Percentiles rank a stretch among this genome's conserved stretches.
These are phyloP conservation scores for Oreonectes daqikongensis DNA, from an alignment of 2,797 vertebrate species.

Conservation along the genomic window DNA sequence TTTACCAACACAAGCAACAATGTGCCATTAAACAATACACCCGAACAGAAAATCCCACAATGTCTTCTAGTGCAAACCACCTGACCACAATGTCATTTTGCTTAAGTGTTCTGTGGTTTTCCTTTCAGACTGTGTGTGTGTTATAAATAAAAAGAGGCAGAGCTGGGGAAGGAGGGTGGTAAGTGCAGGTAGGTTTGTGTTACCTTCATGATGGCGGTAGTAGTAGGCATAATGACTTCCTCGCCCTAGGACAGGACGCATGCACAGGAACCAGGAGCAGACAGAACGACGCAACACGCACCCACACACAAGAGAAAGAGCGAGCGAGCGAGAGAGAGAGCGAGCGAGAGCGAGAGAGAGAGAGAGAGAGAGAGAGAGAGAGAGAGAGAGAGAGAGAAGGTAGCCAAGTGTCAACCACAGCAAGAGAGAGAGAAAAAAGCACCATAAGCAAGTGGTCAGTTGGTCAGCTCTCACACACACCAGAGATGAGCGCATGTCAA, in stretches of 20 bases:
- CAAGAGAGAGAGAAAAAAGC: slow-evolving; percentile 58
- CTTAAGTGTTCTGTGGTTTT: background rate
- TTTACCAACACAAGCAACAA: background rate
- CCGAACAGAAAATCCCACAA: background rate
- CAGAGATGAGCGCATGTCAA: slow-evolving; percentile 23
- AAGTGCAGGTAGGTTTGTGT: slow-evolving; percentile 57
- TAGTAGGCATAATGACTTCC: slow-evolving; percentile 98
- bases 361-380: background rate
- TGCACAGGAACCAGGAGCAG: slow-evolving; percentile 87
- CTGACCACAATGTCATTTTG: slow-evolving; percentile 2
- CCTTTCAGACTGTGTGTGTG: background rate
- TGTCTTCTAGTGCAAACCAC: background rate
- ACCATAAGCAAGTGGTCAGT: slow-evolving; percentile 47
- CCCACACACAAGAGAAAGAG: slow-evolving; percentile 56
- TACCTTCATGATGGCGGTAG: slow-evolving; percentile 94
- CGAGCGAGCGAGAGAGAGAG: slow-evolving; percentile 58
- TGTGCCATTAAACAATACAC: slow-evolving; percentile 2
- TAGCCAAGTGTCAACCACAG: slow-evolving; percentile 71
- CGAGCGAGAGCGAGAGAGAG: slow-evolving; percentile 64
- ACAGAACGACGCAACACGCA: slow-evolving; percentile 77
- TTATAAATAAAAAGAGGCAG: slow-evolving; percentile 7
- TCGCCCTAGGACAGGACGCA: slow-evolving; percentile 89
- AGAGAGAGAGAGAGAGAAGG: slow-evolving; percentile 8
- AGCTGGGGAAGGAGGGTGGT: background rate
- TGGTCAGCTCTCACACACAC: slow-evolving; percentile 23